These are phyloP conservation scores for Sebastes cheni DNA, from an alignment of 2,797 vertebrate species.

Conservation along the genomic window DNA sequence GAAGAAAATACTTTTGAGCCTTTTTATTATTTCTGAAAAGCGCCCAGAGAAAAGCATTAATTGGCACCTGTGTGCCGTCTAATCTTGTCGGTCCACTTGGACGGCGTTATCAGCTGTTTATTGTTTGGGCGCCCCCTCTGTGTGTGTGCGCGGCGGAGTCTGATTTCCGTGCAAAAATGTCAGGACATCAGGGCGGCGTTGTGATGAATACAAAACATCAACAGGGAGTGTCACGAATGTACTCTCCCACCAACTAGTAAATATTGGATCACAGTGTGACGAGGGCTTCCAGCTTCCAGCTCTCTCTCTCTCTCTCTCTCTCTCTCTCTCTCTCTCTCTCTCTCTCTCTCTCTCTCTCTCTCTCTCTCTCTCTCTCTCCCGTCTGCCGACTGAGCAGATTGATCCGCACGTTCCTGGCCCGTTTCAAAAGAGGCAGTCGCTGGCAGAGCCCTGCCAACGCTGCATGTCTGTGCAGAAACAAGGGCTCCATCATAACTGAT, in stretches of 20 bases:
- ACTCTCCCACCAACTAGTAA: constrained; percentile 69
- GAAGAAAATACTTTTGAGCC: constrained; percentile 42
- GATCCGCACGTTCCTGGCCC: constrained; percentile 68
- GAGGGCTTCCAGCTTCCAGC: constrained; percentile 57
- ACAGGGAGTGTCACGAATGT: constrained; percentile 63
- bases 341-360: too few relatives aligned
- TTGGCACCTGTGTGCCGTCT: constrained; percentile 38
- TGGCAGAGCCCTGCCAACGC: constrained; percentile 68
- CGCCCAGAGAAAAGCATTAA: constrained; percentile 43
- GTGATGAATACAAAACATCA: constrained; percentile 67
- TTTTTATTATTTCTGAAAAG: constrained; percentile 28
- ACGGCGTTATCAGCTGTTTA: constrained; percentile 28
- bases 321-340: not conserved
- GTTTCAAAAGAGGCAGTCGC: constrained; percentile 65
- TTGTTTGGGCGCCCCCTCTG: constrained; percentile 12
- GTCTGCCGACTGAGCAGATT: constrained; percentile 72
- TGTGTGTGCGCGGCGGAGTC: not conserved
- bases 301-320: constrained; percentile 12
- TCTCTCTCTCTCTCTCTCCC: not conserved
- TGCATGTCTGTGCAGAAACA: constrained; percentile 75
- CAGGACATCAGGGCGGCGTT: constrained; percentile 30
- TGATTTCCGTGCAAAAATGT: constrained; percentile 18
- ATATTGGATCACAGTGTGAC: constrained; percentile 73
- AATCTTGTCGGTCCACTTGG: constrained; percentile 52
- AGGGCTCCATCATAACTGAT: constrained; percentile 80